phyloP scores from a whole-genome alignment of 2,113 vertebrate genomes.

The Riparia riparia region DNA sequence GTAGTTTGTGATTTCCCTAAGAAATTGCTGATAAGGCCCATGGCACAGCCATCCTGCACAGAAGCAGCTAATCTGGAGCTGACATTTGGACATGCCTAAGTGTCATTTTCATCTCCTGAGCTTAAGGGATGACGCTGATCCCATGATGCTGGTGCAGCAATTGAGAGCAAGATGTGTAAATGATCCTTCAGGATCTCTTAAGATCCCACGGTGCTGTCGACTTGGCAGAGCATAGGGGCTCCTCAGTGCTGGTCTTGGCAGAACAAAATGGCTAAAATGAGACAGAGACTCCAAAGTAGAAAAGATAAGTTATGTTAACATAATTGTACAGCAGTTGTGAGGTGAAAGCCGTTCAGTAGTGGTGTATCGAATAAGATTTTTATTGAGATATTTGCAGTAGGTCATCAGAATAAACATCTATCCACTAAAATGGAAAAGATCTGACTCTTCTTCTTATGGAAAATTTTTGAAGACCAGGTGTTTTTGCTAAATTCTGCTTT shows the following conservation, averaged over 20 bases:
- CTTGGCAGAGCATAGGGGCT: not conserved
- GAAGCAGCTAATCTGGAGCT: not conserved
- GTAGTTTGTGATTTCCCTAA: not conserved
- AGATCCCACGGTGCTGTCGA: rapidly evolving
- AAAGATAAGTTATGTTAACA: not conserved
- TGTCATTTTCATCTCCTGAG: not conserved
- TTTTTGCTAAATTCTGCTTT: not conserved
- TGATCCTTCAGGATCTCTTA: not conserved
- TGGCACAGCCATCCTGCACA: not conserved
- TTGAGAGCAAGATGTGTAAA: not conserved
- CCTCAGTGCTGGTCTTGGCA: not conserved
- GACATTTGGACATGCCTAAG: not conserved
- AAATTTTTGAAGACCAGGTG: not conserved
- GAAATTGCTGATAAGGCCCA: not conserved
- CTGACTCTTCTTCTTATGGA: not conserved
- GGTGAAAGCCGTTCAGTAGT: not conserved
- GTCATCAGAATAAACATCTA: not conserved
- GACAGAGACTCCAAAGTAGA: not conserved
- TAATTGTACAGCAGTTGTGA: not conserved
- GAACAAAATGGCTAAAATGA: not conserved
- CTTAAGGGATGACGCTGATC: not conserved
- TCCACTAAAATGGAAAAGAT: not conserved
- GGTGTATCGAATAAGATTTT: not conserved
- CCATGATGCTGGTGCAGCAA: not conserved
- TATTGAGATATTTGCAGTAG: not conserved